A percentile compares a stretch with the other conserved stretches of the same genome.
These are phyloP conservation scores for Agapornis canus DNA, from an alignment of 2,797 vertebrate genomes.

Conservation along the genomic window DNA sequence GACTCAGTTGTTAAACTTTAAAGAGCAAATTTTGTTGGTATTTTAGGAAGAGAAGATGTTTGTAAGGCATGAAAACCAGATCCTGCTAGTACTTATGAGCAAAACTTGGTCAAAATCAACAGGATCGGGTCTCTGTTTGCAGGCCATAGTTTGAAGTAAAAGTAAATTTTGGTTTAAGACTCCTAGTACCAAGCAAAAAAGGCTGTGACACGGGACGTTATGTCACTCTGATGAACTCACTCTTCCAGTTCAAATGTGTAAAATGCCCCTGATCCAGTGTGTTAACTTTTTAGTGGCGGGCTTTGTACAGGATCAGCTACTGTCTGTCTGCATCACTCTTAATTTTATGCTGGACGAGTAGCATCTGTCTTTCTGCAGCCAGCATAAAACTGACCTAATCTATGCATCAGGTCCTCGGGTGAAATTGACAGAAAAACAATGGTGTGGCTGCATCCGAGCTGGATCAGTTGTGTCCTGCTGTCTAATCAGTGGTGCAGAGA, in stretches of 20 bases:
- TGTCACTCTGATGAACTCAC: neutral
- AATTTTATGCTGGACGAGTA: constrained; percentile 10
- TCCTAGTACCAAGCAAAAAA: neutral
- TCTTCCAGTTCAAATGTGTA: neutral
- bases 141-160: neutral
- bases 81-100: neutral
- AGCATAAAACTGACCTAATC: neutral
- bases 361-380: constrained; percentile 23
- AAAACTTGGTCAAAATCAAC: neutral
- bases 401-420: neutral
- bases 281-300: constrained; percentile 22
- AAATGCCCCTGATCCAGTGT: neutral
- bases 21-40: neutral
- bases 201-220: neutral
- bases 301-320: neutral
- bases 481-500: neutral
- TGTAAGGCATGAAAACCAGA: neutral
- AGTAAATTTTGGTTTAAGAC: neutral
- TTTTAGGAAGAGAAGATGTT: neutral
- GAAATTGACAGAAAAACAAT: constrained; percentile 7
- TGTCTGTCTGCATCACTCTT: neutral
- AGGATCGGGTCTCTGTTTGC: neutral
- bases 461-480: neutral
- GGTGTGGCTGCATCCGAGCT: neutral
- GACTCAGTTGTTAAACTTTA: neutral